Evolutionary conservation across 2,113 vertebrate genomes (phyloP).

Genomic region (Eolophus roseicapilla): DNA sequence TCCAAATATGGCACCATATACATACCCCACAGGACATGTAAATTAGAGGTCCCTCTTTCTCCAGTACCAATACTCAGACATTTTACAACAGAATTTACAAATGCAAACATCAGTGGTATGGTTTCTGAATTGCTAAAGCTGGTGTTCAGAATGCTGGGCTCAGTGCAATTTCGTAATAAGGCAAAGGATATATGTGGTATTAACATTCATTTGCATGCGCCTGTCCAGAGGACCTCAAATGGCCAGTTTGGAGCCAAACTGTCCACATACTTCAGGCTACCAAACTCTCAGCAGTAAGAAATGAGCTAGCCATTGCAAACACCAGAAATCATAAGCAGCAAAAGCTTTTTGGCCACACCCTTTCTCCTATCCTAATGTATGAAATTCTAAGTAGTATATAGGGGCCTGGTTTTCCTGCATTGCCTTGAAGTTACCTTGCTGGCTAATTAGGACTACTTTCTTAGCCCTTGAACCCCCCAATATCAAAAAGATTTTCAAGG

Average conservation of each 20-base stretch:
- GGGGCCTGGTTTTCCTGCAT: not conserved
- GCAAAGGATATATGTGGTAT: accelerated
- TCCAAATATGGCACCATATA: not conserved
- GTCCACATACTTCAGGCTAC: not conserved
- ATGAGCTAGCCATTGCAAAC: not conserved
- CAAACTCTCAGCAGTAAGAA: not conserved
- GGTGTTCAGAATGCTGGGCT: not conserved
- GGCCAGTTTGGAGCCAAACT: not conserved
- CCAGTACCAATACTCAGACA: not conserved
- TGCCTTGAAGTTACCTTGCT: not conserved
- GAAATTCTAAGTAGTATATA: not conserved
- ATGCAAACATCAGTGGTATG: accelerated
- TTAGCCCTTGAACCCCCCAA: not conserved
- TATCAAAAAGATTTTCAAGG: not conserved
- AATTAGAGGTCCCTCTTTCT: not conserved
- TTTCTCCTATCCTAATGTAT: not conserved
- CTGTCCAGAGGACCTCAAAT: not conserved
- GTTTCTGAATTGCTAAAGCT: accelerated
- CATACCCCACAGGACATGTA: not conserved
- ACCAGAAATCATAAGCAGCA: not conserved
- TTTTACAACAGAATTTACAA: not conserved
- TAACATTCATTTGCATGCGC: accelerated
- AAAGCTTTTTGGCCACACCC: constrained; percentile 10
- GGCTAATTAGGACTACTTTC: not conserved
- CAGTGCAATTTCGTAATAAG: not conserved